phyloP scores from a whole-genome alignment of 1,140 invertebrate genomes.

The Augochlora pura region DNA sequence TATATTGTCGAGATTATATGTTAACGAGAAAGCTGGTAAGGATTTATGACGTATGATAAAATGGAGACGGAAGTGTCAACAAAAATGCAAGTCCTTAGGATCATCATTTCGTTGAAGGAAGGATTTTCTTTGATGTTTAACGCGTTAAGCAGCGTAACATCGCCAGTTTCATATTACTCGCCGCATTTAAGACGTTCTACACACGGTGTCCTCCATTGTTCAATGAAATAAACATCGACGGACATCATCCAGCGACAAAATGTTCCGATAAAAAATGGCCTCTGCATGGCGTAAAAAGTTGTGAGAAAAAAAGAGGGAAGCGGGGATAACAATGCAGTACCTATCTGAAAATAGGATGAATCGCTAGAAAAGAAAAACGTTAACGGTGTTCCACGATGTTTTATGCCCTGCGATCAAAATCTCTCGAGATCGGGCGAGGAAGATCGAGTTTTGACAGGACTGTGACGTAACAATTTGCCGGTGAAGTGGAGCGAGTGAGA shows the following conservation, averaged over 20 bases:
- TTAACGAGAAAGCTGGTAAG: not conserved
- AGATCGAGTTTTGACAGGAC: slow-evolving; percentile 50
- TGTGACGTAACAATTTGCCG: slow-evolving; percentile 45
- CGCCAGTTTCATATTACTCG: too few species aligned
- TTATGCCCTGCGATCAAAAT: slow-evolving; percentile 26
- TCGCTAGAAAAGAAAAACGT: slow-evolving; percentile 12
- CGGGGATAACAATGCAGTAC: slow-evolving; percentile 1
- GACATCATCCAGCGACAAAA: not conserved
- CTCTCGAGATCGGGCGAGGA: slow-evolving; percentile 34
- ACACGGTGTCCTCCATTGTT: not conserved
- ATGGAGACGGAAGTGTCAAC: not conserved
- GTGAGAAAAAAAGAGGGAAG: slow-evolving; percentile 2
- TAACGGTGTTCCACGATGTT: not conserved
- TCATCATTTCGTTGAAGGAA: not conserved
- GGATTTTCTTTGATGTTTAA: not conserved
- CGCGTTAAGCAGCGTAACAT: not conserved
- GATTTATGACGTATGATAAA: not conserved
- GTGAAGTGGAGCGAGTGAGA: slow-evolving; percentile 15
- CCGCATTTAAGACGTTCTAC: not conserved
- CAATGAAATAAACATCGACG: not conserved
- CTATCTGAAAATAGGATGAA: slow-evolving; percentile 40
- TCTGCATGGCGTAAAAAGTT: not conserved
- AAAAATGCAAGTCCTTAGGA: not conserved
- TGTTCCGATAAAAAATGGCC: not conserved
- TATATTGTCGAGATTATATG: too few species aligned